phyloP scores from a whole-genome alignment of 2,888 invertebrate species.

The Amphimallon solstitiale region DNA sequence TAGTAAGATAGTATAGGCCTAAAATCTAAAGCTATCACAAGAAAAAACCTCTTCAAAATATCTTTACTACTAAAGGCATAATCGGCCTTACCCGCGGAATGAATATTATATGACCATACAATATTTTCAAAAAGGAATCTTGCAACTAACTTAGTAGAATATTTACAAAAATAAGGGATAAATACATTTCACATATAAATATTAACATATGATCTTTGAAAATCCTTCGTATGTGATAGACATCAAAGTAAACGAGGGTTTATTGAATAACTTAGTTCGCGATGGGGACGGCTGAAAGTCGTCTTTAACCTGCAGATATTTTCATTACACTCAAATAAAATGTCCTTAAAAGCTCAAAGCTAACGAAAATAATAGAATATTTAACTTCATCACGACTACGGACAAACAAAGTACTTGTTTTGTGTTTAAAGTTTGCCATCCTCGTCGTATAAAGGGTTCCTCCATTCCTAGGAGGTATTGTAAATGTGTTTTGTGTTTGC shows the following conservation, averaged over 20 bases:
- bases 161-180: too few relatives aligned
- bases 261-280: slow-evolving; percentile 6
- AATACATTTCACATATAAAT: too few relatives aligned
- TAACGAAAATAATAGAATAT: slow-evolving; percentile 26
- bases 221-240: not conserved
- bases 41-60: too few relatives aligned
- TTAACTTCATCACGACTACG: slow-evolving; percentile 10
- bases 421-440: slow-evolving; percentile 18
- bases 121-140: too few relatives aligned
- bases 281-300: not conserved
- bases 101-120: too few relatives aligned
- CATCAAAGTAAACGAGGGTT: slow-evolving; percentile 1
- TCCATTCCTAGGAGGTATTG: slow-evolving; percentile 5
- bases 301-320: slow-evolving; percentile 15
- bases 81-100: too few relatives aligned
- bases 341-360: slow-evolving; percentile 20
- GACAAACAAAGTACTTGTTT: slow-evolving; percentile 8
- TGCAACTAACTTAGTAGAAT: too few relatives aligned
- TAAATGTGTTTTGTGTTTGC: slow-evolving; percentile 25
- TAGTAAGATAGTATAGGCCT: too few relatives aligned
- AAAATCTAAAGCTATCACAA: too few relatives aligned
- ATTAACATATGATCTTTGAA: too few relatives aligned
- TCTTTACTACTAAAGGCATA: too few relatives aligned
- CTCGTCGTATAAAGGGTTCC: slow-evolving; percentile 15
- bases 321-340: slow-evolving; percentile 15